Evolutionary conservation across 2,797 vertebrate genomes (phyloP).

Genomic region (Scomberomorus guttatus): DNA sequence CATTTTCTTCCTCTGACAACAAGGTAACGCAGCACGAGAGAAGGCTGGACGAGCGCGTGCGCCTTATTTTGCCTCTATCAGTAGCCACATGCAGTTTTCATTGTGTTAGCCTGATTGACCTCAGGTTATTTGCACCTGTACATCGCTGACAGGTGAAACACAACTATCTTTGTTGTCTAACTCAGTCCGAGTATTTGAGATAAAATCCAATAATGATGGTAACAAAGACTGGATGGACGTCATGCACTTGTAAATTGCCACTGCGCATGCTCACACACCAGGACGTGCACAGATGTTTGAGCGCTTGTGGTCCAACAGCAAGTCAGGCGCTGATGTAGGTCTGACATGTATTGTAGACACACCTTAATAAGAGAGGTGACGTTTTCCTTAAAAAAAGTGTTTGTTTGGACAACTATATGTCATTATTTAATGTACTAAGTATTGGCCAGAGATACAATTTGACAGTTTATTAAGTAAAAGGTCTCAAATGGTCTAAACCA

Average conservation of each 20-base stretch:
- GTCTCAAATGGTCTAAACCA: background rate
- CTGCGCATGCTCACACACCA: constrained; percentile 70
- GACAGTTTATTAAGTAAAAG: background rate
- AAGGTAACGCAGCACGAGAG: background rate
- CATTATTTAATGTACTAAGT: too few relatives aligned
- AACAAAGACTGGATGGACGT: constrained; percentile 29
- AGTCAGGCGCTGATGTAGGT: constrained; percentile 16
- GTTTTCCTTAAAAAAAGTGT: background rate
- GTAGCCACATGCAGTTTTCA: background rate
- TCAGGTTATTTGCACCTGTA: constrained; percentile 12
- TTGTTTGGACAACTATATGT: background rate
- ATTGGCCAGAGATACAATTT: background rate
- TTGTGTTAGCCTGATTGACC: constrained; percentile 11
- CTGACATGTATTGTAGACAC: background rate
- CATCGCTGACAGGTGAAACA: constrained; percentile 7
- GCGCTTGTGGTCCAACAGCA: constrained; percentile 18
- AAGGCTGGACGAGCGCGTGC: constrained; percentile 9
- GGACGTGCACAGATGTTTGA: constrained; percentile 32
- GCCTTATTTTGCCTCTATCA: background rate
- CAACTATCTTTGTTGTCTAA: rapidly evolving
- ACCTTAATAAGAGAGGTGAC: background rate
- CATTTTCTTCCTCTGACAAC: background rate
- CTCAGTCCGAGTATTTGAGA: background rate
- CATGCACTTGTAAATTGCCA: constrained; percentile 59
- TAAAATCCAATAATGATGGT: background rate